Percentiles rank a stretch among this genome's conserved stretches.
These are phyloP conservation scores for Phengaris alcon DNA, from an alignment of 2,888 invertebrate species.

Conservation along the genomic window DNA sequence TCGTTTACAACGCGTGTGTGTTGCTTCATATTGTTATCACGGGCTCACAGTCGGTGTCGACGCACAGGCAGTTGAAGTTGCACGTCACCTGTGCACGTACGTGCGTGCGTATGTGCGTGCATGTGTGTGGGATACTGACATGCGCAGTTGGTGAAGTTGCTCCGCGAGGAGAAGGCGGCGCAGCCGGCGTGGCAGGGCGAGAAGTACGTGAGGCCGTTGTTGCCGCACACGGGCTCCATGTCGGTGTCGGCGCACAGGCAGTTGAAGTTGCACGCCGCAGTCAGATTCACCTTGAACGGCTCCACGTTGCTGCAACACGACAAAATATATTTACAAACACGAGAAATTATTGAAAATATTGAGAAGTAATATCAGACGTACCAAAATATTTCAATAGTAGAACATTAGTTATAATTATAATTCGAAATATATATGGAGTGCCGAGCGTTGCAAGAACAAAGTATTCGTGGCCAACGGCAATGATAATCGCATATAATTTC, in stretches of 20 bases:
- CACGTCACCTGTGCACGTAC: too few species aligned
- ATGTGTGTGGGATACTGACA: conserved; percentile 80
- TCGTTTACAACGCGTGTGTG: too few species aligned
- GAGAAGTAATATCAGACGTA: too few species aligned
- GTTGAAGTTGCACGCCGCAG: conserved; percentile 95
- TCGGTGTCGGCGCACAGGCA: conserved; percentile 94
- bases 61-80: conserved; percentile 86
- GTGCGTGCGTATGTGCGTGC: neutral
- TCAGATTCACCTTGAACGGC: conserved; percentile 94
- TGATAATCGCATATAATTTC: too few species aligned
- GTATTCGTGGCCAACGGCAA: too few species aligned
- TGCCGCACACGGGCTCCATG: conserved; percentile 96
- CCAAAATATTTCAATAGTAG: too few species aligned
- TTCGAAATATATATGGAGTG: too few species aligned
- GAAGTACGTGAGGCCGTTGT: conserved; percentile 95
- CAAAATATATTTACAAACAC: neutral
- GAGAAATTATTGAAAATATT: too few species aligned
- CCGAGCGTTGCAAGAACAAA: too few species aligned
- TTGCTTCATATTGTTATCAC: conserved; percentile 61
- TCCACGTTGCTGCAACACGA: conserved; percentile 78
- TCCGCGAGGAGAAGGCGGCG: conserved; percentile 85
- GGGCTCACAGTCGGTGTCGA: conserved; percentile 92
- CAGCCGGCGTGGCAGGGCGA: conserved; percentile 98
- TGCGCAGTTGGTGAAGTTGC: conserved; percentile 95
- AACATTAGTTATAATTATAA: too few species aligned